These are phyloP conservation scores for Gallinago undulata DNA, from an alignment of 2,113 vertebrate genomes.

Conservation along the genomic window DNA sequence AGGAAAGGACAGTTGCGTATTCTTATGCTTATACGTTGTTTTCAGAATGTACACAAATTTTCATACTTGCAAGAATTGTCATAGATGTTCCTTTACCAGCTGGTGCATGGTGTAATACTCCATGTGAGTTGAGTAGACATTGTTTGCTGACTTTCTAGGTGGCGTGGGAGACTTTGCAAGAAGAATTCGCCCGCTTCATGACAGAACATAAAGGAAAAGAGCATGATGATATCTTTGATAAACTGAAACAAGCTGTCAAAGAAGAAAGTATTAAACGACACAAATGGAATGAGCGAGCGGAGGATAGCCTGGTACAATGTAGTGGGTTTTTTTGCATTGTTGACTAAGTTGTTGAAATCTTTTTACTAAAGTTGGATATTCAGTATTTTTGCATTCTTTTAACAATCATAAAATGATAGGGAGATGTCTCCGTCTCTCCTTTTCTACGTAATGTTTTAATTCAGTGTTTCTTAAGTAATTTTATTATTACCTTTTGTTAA, in stretches of 20 bases:
- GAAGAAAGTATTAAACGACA: slow-evolving; percentile 97
- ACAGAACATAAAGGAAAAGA: slow-evolving; percentile 96
- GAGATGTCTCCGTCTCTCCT: not conserved
- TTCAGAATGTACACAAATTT: not conserved
- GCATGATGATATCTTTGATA: slow-evolving; percentile 98
- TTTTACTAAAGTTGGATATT: not conserved
- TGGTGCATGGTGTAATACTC: not conserved
- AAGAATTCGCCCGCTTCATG: slow-evolving; percentile 98
- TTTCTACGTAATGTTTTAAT: not conserved
- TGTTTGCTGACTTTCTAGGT: slow-evolving; percentile 75
- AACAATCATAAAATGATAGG: not conserved
- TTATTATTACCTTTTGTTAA: not conserved
- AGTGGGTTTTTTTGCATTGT: not conserved
- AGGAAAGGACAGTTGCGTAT: not conserved
- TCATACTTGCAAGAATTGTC: not conserved
- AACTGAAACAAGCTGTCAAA: slow-evolving; percentile 96
- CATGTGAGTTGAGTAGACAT: not conserved
- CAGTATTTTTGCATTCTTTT: not conserved
- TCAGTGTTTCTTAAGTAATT: not conserved
- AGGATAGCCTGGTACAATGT: slow-evolving; percentile 90
- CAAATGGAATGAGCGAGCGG: slow-evolving; percentile 95
- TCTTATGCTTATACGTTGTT: not conserved
- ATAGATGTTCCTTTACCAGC: not conserved
- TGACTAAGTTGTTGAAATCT: not conserved
- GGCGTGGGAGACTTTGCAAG: slow-evolving; percentile 96